Percentiles rank a stretch among this genome's conserved stretches.
Conservation (phyloP, 2,113 vertebrate genomes). For the Eleginops maclovinus region DNA sequence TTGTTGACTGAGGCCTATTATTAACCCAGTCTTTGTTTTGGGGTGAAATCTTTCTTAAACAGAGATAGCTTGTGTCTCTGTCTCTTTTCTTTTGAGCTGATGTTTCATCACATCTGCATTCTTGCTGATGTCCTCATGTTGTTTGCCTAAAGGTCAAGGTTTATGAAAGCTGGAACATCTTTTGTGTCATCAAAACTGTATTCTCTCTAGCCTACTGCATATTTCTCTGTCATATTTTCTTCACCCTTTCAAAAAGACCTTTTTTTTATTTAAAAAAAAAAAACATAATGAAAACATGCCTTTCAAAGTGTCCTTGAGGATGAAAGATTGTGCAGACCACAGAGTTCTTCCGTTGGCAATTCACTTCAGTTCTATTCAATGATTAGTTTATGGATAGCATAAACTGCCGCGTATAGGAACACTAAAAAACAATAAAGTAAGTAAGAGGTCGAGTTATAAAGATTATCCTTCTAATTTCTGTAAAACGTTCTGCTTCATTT, state of each 20-base stretch:
- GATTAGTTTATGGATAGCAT: slow-evolving; percentile 11
- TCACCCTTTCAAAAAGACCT: slow-evolving; percentile 49
- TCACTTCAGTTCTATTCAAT: slow-evolving; percentile 38
- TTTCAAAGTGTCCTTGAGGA: slow-evolving; percentile 63
- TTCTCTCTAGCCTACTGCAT: slow-evolving; percentile 22
- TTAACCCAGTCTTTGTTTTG: too few relatives aligned
- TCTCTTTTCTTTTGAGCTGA: too few relatives aligned
- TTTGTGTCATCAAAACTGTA: slow-evolving; percentile 50
- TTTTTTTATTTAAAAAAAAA: slow-evolving; percentile 31
- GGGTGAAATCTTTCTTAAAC: too few relatives aligned
- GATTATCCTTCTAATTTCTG: background rate
- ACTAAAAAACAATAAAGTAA: background rate
- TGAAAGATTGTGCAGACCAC: slow-evolving; percentile 52
- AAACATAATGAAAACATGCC: slow-evolving; percentile 49
- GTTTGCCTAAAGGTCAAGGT: slow-evolving; percentile 59
- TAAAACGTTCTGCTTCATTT: background rate
- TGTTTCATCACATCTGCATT: slow-evolving; percentile 18
- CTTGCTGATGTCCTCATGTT: slow-evolving; percentile 24
- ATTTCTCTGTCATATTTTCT: slow-evolving; percentile 47
- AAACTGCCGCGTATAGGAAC: background rate
- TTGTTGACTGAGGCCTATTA: too few relatives aligned
- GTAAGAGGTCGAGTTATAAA: background rate
- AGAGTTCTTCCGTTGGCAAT: slow-evolving; percentile 37
- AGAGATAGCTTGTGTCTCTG: background rate
- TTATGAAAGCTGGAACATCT: slow-evolving; percentile 60